A percentile compares a stretch with the other conserved stretches of the same genome.
These are phyloP conservation scores for Danio kyathit DNA, from an alignment of 2,797 vertebrate species.

Conservation along the genomic window DNA sequence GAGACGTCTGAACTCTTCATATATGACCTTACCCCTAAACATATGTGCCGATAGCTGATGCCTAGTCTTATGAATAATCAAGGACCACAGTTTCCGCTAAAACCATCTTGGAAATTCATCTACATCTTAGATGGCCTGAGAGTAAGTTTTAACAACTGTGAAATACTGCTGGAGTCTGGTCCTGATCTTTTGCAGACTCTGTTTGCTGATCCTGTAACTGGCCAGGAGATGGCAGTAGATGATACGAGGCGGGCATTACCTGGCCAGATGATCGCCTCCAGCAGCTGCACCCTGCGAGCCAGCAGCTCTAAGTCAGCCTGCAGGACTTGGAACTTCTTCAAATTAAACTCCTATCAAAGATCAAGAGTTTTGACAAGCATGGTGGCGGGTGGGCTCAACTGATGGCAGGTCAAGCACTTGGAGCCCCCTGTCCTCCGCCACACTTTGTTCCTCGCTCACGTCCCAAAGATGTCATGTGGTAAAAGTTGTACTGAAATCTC, in stretches of 20 bases:
- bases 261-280: slow-evolving; percentile 99
- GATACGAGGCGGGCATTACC: slow-evolving; percentile 82
- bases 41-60: no score
- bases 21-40: no score
- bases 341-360: slow-evolving; percentile 97
- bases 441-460: slow-evolving; percentile 59
- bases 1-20: no score
- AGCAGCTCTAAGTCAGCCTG: slow-evolving; percentile 98
- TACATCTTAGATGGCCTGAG: no score
- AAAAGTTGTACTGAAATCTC: slow-evolving; percentile 53
- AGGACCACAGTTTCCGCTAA: no score
- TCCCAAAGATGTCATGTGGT: slow-evolving; percentile 39
- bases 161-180: slow-evolving; percentile 19
- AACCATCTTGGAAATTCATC: no score
- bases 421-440: slow-evolving; percentile 68
- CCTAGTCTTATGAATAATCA: no score
- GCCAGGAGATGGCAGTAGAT: slow-evolving; percentile 48
- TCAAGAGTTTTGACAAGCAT: slow-evolving; percentile 87
- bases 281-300: slow-evolving; percentile 98
- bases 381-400: slow-evolving; percentile 69
- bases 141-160: not conserved
- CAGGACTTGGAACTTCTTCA: slow-evolving; percentile 96
- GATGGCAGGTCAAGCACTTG: slow-evolving; percentile 70
- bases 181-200: not conserved
- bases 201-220: slow-evolving; percentile 9